Conservation (phyloP, 2,888 invertebrate species). For the Reticulitermes lucifugus region DNA sequence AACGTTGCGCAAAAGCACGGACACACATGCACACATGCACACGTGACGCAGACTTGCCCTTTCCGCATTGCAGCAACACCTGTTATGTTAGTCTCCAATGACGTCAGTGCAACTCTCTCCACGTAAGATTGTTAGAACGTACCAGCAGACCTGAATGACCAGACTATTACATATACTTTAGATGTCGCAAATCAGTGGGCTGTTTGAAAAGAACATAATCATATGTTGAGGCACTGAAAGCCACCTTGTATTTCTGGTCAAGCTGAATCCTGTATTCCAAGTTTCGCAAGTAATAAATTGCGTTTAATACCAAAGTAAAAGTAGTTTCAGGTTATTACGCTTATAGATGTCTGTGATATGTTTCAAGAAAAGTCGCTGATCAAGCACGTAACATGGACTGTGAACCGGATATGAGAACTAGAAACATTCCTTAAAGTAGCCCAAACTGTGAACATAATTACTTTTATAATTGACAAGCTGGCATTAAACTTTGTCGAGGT, state of each 20-base stretch:
- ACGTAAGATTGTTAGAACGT: background rate
- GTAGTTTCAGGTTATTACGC: background rate
- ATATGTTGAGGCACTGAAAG: background rate
- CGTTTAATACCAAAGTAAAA: background rate
- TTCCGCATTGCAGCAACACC: slow-evolving; percentile 9
- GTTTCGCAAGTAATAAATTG: background rate
- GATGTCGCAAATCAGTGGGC: background rate
- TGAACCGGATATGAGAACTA: no score
- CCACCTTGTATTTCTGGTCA: background rate
- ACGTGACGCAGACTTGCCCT: no score
- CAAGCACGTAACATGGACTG: no score
- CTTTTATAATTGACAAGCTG: no score
- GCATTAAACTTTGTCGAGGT: no score
- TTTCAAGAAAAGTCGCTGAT: background rate
- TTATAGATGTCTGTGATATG: background rate
- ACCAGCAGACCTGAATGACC: background rate
- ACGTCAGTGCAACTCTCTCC: slow-evolving; percentile 5
- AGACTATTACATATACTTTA: background rate
- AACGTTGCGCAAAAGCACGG: no score
- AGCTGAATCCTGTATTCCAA: background rate
- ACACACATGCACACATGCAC: no score
- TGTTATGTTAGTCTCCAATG: background rate
- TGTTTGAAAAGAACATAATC: background rate
- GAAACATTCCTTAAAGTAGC: no score
- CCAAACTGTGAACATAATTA: no score